Evolutionary conservation across 2,888 invertebrate species (phyloP).

Genomic region (Tuberolachnus salignus): DNA sequence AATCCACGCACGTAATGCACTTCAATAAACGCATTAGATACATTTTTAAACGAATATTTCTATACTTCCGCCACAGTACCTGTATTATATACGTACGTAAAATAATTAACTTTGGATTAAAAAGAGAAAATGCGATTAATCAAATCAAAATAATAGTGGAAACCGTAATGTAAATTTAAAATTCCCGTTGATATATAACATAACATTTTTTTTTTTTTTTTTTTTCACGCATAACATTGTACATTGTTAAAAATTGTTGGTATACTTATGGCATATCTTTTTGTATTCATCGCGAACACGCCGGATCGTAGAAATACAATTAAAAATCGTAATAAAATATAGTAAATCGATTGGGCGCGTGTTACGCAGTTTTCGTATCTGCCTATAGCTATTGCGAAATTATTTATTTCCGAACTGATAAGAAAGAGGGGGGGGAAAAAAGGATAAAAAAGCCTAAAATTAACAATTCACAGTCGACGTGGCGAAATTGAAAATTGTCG

Average conservation of each 20-base stretch:
- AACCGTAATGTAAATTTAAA: no score
- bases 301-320: background rate
- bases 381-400: background rate
- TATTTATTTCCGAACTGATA: background rate
- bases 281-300: background rate
- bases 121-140: no score
- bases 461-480: constrained; percentile 43
- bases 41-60: background rate
- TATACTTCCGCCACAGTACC: no score
- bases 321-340: background rate
- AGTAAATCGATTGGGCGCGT: background rate
- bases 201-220: no score
- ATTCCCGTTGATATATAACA: no score
- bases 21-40: background rate
- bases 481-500: constrained; percentile 27
- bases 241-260: no score
- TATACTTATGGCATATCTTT: no score
- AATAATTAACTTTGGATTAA: no score
- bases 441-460: constrained; percentile 4
- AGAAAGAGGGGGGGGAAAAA: no score
- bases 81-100: background rate
- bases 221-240: no score
- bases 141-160: no score
- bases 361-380: background rate
- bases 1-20: background rate